Base-by-base conservation (phyloP, 2,113 vertebrate species). In the Emydocephalus ijimae region DNA sequence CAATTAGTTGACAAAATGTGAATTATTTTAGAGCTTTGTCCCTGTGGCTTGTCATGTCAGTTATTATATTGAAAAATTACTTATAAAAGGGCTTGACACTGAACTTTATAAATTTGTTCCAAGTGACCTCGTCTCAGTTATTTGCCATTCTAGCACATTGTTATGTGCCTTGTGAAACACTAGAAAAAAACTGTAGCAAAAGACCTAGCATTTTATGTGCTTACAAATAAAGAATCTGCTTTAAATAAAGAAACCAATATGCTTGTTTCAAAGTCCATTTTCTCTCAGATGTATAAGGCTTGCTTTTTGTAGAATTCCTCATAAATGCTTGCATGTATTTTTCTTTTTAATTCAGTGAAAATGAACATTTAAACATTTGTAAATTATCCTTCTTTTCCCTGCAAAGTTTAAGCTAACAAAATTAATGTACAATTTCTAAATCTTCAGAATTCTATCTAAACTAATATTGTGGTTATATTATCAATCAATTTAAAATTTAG, bases 71-170 rank as follows among this genome's bases (percentile, higher is more conserved):
- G 88, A 95, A 96, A 96, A 96, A 95, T 87, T 95, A 94, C 94
- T 94, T 96, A 95, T 95, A 95, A 95, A 92, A 95, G 93, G 86
- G 86, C 93, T n/a, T n/a, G n/a, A n/a, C n/a, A n/a, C n/a, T n/a
- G n/a, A n/a, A n/a, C n/a, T 95, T 94, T 89, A 93, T 95, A 96
- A 95, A 96, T 97, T 96, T 95, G 91, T 97, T 97, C 95, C 97
- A 96, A 95, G 94, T 96, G 96, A 97, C 96, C 96, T 97, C 97
- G 93, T 95, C 96, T 96, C 95, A 95, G 91, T 95, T 97, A 95
- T 96, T 97, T 96, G 95, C 94, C 95, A 96, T 94, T 87, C 92
- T 96, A 96, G 97, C 96, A 94, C 0, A 89, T 91, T 59, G 90
- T 96, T 95, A 94, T 94, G 96, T 96, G 90, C 96, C 95, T 95